Percentiles rank a stretch among this genome's conserved stretches.
Evolutionary conservation across 2,113 vertebrate genomes (phyloP).

Genomic region (Zosterops lateralis): DNA sequence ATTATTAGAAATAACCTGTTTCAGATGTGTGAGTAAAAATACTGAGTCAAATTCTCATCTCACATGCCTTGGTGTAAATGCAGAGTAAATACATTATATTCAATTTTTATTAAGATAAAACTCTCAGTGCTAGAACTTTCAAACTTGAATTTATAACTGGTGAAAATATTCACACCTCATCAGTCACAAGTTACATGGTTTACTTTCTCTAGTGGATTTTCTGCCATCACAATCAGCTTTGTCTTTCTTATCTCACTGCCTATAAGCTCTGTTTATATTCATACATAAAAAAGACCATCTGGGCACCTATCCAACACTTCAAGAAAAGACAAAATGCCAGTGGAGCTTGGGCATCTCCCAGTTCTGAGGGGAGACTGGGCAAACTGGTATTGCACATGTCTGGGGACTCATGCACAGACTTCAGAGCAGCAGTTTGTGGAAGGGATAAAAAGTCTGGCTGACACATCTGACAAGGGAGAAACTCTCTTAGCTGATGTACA

Average conservation of each 20-base stretch:
- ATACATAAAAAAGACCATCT: neutral
- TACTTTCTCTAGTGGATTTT: conserved; percentile 29
- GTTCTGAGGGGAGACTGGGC: neutral
- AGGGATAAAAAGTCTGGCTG: neutral
- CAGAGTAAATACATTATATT: neutral
- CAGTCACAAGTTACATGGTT: conserved; percentile 11
- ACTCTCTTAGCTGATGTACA: neutral
- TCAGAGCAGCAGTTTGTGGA: neutral
- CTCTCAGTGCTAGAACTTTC: neutral
- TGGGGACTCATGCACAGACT: neutral
- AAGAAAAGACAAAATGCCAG: neutral
- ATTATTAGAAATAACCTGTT: neutral
- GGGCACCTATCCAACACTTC: neutral
- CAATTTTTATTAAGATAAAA: neutral
- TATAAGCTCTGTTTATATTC: neutral
- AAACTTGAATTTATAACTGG: neutral
- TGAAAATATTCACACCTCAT: conserved; percentile 36
- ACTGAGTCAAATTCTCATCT: neutral
- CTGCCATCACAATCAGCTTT: neutral
- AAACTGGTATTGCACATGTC: neutral
- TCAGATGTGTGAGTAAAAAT: neutral
- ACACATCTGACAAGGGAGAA: neutral
- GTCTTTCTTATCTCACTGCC: neutral
- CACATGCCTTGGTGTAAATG: neutral
- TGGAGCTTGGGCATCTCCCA: neutral